Evolutionary conservation across 2,113 vertebrate genomes (phyloP), one percentile per base, ranked within the genome.

Genomic region (Anas platyrhynchos): DNA sequence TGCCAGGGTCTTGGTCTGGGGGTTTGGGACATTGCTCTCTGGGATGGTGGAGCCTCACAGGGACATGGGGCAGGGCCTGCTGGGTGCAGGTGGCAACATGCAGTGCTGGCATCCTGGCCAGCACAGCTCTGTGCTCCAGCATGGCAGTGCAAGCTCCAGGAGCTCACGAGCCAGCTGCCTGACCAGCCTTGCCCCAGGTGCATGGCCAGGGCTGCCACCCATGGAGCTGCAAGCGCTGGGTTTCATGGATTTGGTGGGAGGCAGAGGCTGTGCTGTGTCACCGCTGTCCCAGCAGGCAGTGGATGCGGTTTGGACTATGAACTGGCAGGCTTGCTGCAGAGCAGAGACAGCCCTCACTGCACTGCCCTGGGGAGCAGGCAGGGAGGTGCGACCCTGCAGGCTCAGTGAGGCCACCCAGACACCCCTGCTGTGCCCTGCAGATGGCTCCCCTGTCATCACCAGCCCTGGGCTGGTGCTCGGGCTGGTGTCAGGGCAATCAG

Each of bases 381-480:
- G 54, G 61, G 12, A 1, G 2, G 34, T 9, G 29, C 1, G 15
- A 14, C 32, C n/a, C 23, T 1, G 6, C 1, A 1, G 11, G n/a
- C 61, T 36, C 61, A 15, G 44, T 0, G 3, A 55, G 48, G 31
- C n/a, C 25, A 56, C 29, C 41, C 14, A 7, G 61, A 12, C n/a
- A 11, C 13, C 15, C 29, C 12, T 20, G 36, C 27, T 46, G 56
- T 7, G 32, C 55, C 27, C 78, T 32, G 52, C 31, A 3, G 7
- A 1, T 26, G 16, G 10, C 5, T 44, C 23, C 36, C 31, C 27
- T 54, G 36, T 18, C 27, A 18, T 9, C 62, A n/a, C 38, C 20
- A 48, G 48, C 48, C 48, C 44, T 48, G 48, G 18, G 48, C 14
- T 0, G 4, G 3, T 8, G 82, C 75, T 61, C 7, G 4, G 26